Conservation (phyloP, 2,888 invertebrate species). For the Drosophila macrospina region DNA sequence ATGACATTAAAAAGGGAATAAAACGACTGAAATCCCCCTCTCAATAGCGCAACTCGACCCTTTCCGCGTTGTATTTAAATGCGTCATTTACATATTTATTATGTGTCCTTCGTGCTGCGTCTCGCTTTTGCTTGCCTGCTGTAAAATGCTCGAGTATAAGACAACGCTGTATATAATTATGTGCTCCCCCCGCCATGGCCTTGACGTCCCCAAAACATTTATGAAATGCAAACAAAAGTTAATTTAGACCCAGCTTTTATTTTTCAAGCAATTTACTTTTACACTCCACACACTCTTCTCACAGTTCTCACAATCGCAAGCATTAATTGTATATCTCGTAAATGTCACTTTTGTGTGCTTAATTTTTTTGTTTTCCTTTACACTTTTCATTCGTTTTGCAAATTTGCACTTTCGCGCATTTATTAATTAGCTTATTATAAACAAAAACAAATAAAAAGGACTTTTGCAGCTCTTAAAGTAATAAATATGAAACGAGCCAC, state of each 20-base stretch:
- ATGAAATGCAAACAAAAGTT: conserved; percentile 82
- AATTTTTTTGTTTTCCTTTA: conserved; percentile 34
- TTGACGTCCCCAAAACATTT: conserved; percentile 45
- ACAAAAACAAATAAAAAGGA: conserved; percentile 16
- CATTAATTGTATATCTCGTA: conserved; percentile 45
- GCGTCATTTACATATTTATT: conserved; percentile 81
- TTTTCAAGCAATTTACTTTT: conserved; percentile 82
- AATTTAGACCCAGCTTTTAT: conserved; percentile 80
- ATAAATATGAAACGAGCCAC: neutral
- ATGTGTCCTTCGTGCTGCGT: conserved; percentile 53
- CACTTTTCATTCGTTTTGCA: conserved; percentile 62
- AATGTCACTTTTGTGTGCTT: conserved; percentile 42
- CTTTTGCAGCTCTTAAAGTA: conserved; percentile 31
- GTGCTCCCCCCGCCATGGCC: conserved; percentile 23
- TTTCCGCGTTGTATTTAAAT: conserved; percentile 65
- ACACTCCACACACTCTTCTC: conserved; percentile 2
- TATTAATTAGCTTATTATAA: conserved; percentile 67
- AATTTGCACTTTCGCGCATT: conserved; percentile 75
- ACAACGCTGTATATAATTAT: conserved; percentile 80
- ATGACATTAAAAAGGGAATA: conserved; percentile 70
- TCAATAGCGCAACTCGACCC: conserved; percentile 18
- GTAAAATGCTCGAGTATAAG: conserved; percentile 78
- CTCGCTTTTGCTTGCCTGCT: conserved; percentile 26
- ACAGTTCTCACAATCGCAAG: conserved; percentile 12
- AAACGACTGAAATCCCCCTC: conserved; percentile 21